These are phyloP conservation scores for Lithobates sylvaticus DNA, from an alignment of 2,797 vertebrate species.

Conservation along the genomic window DNA sequence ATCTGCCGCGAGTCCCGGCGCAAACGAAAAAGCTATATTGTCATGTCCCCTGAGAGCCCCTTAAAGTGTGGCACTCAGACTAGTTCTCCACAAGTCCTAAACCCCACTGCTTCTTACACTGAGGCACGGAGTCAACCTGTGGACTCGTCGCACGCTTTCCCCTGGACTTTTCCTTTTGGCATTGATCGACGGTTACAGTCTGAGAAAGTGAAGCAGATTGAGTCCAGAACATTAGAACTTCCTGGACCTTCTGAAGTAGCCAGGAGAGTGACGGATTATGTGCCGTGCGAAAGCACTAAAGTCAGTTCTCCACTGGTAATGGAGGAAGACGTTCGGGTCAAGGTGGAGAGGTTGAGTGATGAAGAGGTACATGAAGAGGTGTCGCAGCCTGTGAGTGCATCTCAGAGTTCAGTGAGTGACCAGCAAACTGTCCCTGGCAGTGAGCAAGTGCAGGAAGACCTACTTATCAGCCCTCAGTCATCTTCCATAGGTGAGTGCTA, in stretches of 20 bases:
- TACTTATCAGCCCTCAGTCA: conserved; percentile 95
- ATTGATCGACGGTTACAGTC: conserved; percentile 91
- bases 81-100: conserved; percentile 80
- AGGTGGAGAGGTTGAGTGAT: conserved; percentile 95
- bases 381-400: conserved; percentile 92
- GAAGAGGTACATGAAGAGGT: conserved; percentile 97
- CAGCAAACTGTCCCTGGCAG: conserved; percentile 95
- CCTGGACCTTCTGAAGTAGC: conserved; percentile 78
- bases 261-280: conserved; percentile 87
- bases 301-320: conserved; percentile 80
- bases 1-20: conserved; percentile 91
- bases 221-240: conserved; percentile 89
- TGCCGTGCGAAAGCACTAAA: conserved; percentile 92
- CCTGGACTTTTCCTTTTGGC: conserved; percentile 97
- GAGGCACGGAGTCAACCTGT: conserved; percentile 83
- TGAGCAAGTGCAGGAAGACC: conserved; percentile 94
- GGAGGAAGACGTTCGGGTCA: conserved; percentile 93
- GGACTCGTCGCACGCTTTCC: conserved; percentile 95
- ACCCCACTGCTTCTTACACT: conserved; percentile 79
- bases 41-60: conserved; percentile 94
- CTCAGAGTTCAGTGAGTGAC: conserved; percentile 96
- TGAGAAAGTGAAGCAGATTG: conserved; percentile 91
- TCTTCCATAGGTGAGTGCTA: conserved; percentile 89
- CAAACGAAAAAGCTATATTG: conserved; percentile 93
- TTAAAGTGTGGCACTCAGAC: conserved; percentile 89